phyloP scores from a whole-genome alignment of 2,113 vertebrate genomes.

The Xiphorhynchus elegans region DNA sequence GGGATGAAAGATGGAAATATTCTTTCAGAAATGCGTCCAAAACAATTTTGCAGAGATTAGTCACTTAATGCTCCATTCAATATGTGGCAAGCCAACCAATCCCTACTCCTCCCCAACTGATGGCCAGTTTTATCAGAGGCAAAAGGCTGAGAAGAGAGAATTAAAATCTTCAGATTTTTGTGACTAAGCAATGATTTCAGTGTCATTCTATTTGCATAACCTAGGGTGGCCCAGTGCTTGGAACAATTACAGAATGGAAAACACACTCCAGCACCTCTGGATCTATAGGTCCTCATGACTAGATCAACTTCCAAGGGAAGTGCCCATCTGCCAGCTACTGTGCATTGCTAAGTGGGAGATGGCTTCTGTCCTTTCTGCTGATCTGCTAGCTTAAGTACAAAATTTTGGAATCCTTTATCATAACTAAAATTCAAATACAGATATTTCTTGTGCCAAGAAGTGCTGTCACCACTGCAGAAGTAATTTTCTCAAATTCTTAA shows the following conservation, averaged over 20 bases:
- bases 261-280: neutral
- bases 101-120: neutral
- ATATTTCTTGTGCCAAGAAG: neutral
- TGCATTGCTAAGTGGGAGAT: neutral
- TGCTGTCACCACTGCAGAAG: neutral
- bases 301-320: neutral
- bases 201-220: neutral
- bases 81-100: accelerated
- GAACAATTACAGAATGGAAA: neutral
- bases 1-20: neutral
- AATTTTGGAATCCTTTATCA: neutral
- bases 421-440: neutral
- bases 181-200: neutral
- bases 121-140: neutral
- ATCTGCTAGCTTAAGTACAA: neutral
- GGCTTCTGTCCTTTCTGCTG: neutral
- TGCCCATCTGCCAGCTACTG: neutral
- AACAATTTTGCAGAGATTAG: neutral
- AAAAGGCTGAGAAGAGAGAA: neutral
- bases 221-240: neutral
- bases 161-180: neutral
- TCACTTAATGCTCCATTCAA: neutral
- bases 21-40: neutral
- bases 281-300: neutral
- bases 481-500: neutral